Conservation (phyloP, 2,888 invertebrate genomes). For the Plusia festucae region DNA sequence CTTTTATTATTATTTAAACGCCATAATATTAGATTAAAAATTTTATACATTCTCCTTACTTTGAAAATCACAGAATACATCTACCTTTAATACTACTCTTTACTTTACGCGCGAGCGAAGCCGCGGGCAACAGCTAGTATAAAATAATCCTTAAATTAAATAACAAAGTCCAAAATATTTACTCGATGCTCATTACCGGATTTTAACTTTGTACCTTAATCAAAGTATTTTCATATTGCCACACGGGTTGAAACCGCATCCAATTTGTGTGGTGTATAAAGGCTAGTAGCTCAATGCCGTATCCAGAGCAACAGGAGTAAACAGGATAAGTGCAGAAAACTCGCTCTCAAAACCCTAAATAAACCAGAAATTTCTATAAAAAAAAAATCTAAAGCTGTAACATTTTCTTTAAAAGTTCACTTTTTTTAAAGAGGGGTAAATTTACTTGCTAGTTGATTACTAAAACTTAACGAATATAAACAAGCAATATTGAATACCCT, state of each 20-base stretch:
- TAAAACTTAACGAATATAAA: no score
- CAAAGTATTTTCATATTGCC: conserved; percentile 38
- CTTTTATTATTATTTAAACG: no score
- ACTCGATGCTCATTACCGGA: conserved; percentile 14
- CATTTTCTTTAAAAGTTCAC: background rate
- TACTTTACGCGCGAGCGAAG: no score
- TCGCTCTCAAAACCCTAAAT: background rate
- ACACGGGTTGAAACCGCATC: conserved; percentile 65
- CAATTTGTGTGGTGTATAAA: conserved; percentile 68
- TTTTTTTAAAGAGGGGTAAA: no score
- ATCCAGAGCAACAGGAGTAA: conserved; percentile 68
- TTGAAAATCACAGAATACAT: no score
- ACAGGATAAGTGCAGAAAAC: conserved; percentile 18
- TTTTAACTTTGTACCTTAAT: conserved; percentile 21
- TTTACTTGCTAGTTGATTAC: no score
- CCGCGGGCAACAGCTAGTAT: background rate
- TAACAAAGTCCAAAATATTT: conserved; percentile 1
- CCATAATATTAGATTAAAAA: no score
- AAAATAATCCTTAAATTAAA: conserved; percentile 11
- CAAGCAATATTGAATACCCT: no score
- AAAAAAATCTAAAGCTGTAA: background rate
- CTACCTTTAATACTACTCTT: no score
- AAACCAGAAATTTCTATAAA: background rate
- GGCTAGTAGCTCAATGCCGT: conserved; percentile 70
- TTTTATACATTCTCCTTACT: no score